Base-by-base conservation (phyloP, 2,113 vertebrate genomes). In the Gallinago paraguaiae region DNA sequence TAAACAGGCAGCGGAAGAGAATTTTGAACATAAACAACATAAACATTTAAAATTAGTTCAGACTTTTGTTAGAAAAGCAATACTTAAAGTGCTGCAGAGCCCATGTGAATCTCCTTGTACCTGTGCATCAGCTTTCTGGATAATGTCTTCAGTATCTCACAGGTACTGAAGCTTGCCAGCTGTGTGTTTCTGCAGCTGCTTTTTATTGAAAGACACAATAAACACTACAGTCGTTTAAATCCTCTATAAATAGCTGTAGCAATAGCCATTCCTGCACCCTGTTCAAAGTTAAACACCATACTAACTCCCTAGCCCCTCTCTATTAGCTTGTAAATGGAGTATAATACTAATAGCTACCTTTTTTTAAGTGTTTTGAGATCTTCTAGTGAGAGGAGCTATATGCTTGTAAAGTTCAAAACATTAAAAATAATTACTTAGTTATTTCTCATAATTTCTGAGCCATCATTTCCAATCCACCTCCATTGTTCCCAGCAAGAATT, bases 181-280 rank as follows among this genome's bases (percentile, higher is more conserved):
- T 94, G 85, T 27, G 13, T 95, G 75, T 93, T 96, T 97, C 93
- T 81, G 72, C 97, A 96, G 92, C 97, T 96, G 95, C 90, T 95
- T 95, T 96, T 93, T 95, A 95, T 94, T 97, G 95, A 76, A 86
- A 82, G 92, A 84, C 92, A 95, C 94, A 95, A 94, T 96, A 97
- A 97, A 96, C 96, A 95, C 95, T 78, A 30, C 46, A 63, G 76
- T 88, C 0, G 5, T 95, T 92, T 96, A 95, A 97, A 95, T 95
- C 93, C 94, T 90, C 88, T 92, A 94, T 95, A 97, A 96, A 96
- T 69, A 96, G 80, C 82, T 88, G 41, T 45, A 86, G 82, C 82
- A 96, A 96, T 93, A 92, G 76, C 69, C 83, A 88, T 90, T 65
- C 31, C 61, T 59, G 57, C 33, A 70, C 65, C 61, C 78, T 90